Base-by-base conservation (phyloP, 2,797 vertebrate genomes). In the Pseudocheirus occidentalis region DNA sequence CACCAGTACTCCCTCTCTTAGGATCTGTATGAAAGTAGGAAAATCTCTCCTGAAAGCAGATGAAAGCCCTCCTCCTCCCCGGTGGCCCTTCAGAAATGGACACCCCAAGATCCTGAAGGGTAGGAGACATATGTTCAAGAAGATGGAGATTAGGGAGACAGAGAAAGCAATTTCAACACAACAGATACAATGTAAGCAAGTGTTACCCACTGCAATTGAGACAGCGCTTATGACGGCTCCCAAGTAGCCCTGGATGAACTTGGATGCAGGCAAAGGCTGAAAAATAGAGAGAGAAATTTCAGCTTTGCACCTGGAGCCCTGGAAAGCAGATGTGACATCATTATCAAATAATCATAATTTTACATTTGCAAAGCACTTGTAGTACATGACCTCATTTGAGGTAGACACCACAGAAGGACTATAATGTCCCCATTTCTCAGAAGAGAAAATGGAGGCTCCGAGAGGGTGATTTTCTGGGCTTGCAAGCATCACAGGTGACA, bases 221-320 rank as follows among this genome's bases (percentile, higher is more conserved):
- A 99, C 99, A 0, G 99, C 99, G 34, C 99, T 99, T 98, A 99
- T 99, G 98, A 99, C 99, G 0, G 99, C 99, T 97, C 99, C 99
- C 52, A 99, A 91, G 98, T 99, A 99, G 97, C 99, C 99, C 98
- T 99, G 99, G 97, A 99, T 96, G 98, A 99, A 99, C 98, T 98
- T 99, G 97, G 99, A 99, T 0, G 98, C 97, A 21, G 99, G 98
- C 92, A 99, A 99, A 93, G 99, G 99, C 99, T 99, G 95, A 93
- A 98, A 98, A 96, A 94, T 96, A 97, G 55, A 98, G 95, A 96
- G 94, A 96, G 97, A 97, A 95, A 87, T 90, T 95, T 91, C 94
- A 94, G n/a, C 57, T 57, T 81, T 81, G 54, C n/a, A 0, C 40
- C 18, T 81, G 29, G 29, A 59, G 31, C 9, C 58, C 3, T 29